Base-by-base conservation (phyloP, 2,888 invertebrate species). In the Tenthredo scrophulariae region DNA sequence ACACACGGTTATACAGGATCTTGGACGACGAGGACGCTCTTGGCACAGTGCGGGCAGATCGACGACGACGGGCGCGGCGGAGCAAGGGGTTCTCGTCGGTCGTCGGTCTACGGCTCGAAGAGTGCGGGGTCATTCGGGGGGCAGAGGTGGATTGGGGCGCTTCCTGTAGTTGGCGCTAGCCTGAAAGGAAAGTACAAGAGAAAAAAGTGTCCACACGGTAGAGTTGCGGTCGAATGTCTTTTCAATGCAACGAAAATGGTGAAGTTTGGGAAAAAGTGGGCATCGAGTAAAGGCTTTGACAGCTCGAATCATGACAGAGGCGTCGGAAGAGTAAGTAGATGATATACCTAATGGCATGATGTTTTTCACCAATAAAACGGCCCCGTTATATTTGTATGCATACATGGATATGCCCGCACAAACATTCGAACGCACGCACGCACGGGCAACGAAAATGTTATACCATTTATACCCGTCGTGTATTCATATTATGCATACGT, bases 251-350 rank as follows among this genome's bases (percentile, higher is more conserved):
- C 95, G 96, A 97, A 96, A 96, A 97, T 97, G 97, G 96, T 96
- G 96, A 96, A 96, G 95, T 96, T 95, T 95, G 96, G 95, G 95
- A 96, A 95, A 96, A 96, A 95, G 96, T 96, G 95, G 96, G 96
- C 96, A 95, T 96, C 95, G 96, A 96, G 96, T 97, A 97, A 96
- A 95, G 96, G 96, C 96, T 96, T 96, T 95, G 95, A 95, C 95
- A 96, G 96, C 94, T 96, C 96, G 95, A 97, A 97, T 95, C 97
- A 97, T 97, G 97, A 97, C 97, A 96, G 97, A 97, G 96, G 96
- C 96, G 96, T 96, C 96, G 96, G 97, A 97, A 96, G 97, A 97
- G 97, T 97, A 95, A 97, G 97, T 96, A 93, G 87, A 91, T 91
- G 87, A 91, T 91, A 83, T 74, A 82, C 80, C 83, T 40, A 80